Base-by-base conservation (phyloP, 1,140 invertebrate species). In the Cyclargus thomasi region DNA sequence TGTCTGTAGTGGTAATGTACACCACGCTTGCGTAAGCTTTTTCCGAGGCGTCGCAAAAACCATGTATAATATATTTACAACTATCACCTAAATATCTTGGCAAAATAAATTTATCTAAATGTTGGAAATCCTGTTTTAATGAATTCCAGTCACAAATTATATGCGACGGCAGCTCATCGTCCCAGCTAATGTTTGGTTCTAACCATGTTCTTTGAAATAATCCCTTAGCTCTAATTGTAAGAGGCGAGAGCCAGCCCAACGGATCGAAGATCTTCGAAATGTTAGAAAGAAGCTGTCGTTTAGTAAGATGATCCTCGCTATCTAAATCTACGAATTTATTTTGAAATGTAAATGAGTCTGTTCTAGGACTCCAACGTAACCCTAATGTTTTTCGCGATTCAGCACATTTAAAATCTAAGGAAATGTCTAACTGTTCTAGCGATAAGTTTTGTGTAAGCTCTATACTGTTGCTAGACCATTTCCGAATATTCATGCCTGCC, bases 141-240 rank as follows among this genome's bases (percentile, higher is more conserved):
- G 53, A 11, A 17, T 2, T 7, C 64, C 68, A 70, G 18, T 71
- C 63, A 20, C n/a, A 6, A 17, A 63, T 65, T 39, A 72, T 53
- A 3, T 59, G 20, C 55, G 65, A 62, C 7, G 67, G 53, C 3
- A 69, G 18, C 39, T 39, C n/a, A 22, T 67, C 65, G 23, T 72
- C 68, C 67, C 71, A 69, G 0, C 18, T 17, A 21, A 65, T 17
- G 10, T 62, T 22, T 59, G 22, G 53, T 17, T 53, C 53, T 23
- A 23, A 63, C 71, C 71, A 72, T 1, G 65, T 67, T 53, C 18
- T 53, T 69, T 69, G 71, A 64, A 72, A 72, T 53, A 72, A 36
- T 21, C 69, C 10, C 39, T 72, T 72, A 22, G 65, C 62, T 69
- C 65, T 72, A 10, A 64, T 55, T 17, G 70, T 69, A 5, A 69